Conservation (phyloP, 2,113 vertebrate species). For the Columba janthina region DNA sequence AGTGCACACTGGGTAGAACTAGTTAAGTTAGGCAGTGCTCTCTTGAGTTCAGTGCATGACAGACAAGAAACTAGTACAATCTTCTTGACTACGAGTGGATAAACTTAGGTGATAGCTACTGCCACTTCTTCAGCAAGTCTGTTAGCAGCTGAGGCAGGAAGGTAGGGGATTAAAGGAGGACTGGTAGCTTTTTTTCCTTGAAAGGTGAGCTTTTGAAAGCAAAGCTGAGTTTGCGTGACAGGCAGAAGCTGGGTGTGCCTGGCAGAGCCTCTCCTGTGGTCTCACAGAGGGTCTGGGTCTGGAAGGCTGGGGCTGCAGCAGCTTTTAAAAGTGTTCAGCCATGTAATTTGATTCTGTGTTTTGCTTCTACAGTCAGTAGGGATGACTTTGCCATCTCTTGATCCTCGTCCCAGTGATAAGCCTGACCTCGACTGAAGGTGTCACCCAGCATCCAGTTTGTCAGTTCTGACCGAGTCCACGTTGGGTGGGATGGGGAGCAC, state of each 20-base stretch:
- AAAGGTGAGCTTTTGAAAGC: constrained; percentile 6
- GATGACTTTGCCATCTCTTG: neutral
- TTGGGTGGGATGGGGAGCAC: neutral
- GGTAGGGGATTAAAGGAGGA: neutral
- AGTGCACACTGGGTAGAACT: neutral
- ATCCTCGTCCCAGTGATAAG: neutral
- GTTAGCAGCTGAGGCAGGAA: neutral
- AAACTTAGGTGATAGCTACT: neutral
- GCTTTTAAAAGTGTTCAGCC: neutral
- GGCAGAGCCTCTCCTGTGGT: neutral
- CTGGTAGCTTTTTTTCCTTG: neutral
- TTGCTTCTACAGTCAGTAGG: neutral
- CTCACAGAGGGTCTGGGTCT: neutral
- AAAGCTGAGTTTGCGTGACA: neutral
- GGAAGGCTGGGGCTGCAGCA: neutral
- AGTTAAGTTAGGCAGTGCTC: neutral
- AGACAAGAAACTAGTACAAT: neutral
- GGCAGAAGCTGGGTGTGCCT: neutral
- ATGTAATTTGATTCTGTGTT: constrained; percentile 3
- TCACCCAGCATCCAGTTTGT: neutral
- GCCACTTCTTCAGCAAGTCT: neutral
- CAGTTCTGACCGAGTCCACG: rapidly evolving
- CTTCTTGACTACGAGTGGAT: neutral
- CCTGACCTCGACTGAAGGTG: neutral
- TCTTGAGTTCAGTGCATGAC: neutral